A percentile compares a stretch with the other conserved stretches of the same genome.
phyloP scores from a whole-genome alignment of 2,888 invertebrate genomes.

The Xestoiulus laeticollis region DNA sequence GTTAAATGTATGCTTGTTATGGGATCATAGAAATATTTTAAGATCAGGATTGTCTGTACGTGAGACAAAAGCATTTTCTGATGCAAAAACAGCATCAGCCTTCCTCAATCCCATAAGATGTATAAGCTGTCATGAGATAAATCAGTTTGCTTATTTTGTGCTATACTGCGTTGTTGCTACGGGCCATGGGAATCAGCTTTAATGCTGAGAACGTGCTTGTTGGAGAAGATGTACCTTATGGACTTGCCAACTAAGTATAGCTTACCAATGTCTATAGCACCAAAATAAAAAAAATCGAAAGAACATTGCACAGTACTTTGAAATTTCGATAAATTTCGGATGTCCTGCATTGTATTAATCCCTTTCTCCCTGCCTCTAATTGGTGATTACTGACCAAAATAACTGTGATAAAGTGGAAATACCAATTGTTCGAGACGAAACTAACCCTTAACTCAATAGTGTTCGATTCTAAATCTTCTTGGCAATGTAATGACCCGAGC shows the following conservation, averaged over 20 bases:
- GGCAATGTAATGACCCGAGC: background rate
- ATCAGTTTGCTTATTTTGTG: slow-evolving; percentile 37
- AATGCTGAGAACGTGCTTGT: slow-evolving; percentile 22
- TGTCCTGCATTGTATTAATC: background rate
- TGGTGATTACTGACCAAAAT: slow-evolving; percentile 8
- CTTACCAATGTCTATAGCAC: background rate
- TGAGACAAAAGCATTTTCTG: background rate
- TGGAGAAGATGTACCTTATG: slow-evolving; percentile 22
- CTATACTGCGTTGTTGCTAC: slow-evolving; percentile 12
- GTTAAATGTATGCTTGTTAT: background rate
- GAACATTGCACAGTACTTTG: background rate
- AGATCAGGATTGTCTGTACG: background rate
- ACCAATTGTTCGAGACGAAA: background rate
- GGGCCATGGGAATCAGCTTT: slow-evolving; percentile 34
- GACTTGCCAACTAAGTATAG: background rate
- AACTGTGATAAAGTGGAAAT: background rate
- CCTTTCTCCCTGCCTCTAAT: background rate
- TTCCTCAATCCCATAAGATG: slow-evolving; percentile 5
- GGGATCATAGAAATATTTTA: background rate
- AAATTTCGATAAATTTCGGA: background rate
- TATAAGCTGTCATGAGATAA: slow-evolving; percentile 29
- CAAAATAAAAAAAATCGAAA: background rate
- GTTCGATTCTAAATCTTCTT: background rate
- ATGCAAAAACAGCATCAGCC: slow-evolving; percentile 18
- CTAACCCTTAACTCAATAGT: background rate